These are phyloP conservation scores for Xestia rhomboidea DNA, from an alignment of 2,888 invertebrate genomes.

Conservation along the genomic window DNA sequence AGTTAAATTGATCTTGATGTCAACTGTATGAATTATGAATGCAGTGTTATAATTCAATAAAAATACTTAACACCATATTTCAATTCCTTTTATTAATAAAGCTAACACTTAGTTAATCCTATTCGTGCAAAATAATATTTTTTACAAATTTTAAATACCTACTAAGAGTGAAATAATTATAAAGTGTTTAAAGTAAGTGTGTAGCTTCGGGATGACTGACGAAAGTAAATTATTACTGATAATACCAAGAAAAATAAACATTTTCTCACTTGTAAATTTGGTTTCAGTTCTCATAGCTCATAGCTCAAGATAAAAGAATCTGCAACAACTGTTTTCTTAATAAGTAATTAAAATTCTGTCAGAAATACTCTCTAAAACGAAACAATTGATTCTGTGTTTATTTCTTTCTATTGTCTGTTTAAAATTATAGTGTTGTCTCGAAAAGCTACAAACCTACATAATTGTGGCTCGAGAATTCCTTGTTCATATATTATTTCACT, in stretches of 20 bases:
- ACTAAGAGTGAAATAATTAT: constrained; percentile 66
- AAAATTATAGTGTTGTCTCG: background rate
- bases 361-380: background rate
- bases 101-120: constrained; percentile 86
- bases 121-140: constrained; percentile 85
- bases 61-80: constrained; percentile 62
- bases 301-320: background rate
- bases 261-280: constrained; percentile 23
- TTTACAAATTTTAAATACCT: constrained; percentile 80
- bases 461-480: background rate
- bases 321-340: background rate
- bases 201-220: constrained; percentile 75
- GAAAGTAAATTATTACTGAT: constrained; percentile 43
- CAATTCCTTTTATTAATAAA: constrained; percentile 78
- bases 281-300: constrained; percentile 8
- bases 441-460: constrained; percentile 22
- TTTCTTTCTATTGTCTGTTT: background rate
- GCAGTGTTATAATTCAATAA: constrained; percentile 54
- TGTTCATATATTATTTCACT: constrained; percentile 49
- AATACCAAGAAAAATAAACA: constrained; percentile 49
- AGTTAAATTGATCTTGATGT: background rate
- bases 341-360: constrained; percentile 1
- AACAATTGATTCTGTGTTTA: background rate
- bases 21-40: constrained; percentile 16
- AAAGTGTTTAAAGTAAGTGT: constrained; percentile 60